Conservation (phyloP, 2,113 vertebrate genomes). For the Eidolon helvum region DNA sequence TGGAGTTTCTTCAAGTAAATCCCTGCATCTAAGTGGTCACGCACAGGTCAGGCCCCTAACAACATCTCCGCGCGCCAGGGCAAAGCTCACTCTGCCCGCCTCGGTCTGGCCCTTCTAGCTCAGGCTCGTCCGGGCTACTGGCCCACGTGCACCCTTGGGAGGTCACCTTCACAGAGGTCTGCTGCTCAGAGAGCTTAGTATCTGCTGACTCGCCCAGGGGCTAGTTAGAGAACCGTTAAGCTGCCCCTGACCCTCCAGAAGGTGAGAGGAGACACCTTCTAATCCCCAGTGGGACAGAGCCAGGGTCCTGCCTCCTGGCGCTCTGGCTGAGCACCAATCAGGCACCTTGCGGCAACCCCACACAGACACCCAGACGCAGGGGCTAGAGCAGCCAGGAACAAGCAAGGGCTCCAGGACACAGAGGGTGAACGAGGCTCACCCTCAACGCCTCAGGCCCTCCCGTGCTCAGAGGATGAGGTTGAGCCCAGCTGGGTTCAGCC, state of each 20-base stretch:
- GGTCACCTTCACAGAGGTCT: conserved; percentile 24
- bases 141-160: background rate
- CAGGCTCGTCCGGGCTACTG: background rate
- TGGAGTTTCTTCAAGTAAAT: background rate
- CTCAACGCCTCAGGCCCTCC: background rate
- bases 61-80: no score
- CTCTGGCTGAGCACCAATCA: no score
- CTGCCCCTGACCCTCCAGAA: conserved; percentile 41
- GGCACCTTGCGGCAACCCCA: no score
- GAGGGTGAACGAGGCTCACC: background rate
- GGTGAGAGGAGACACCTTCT: conserved; percentile 10
- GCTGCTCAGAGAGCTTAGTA: background rate
- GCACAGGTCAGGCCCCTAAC: background rate
- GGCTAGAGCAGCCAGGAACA: background rate
- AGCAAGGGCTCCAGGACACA: background rate
- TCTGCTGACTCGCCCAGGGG: conserved; percentile 1
- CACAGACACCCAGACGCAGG: background rate
- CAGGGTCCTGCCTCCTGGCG: no score
- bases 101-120: background rate
- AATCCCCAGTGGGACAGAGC: background rate
- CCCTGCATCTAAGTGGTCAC: background rate
- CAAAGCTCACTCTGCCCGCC: background rate
- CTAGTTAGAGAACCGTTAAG: background rate
- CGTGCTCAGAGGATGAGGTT: background rate
- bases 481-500: no score